Conservation (phyloP, 2,113 vertebrate genomes). For the Seriola rivoliana region DNA sequence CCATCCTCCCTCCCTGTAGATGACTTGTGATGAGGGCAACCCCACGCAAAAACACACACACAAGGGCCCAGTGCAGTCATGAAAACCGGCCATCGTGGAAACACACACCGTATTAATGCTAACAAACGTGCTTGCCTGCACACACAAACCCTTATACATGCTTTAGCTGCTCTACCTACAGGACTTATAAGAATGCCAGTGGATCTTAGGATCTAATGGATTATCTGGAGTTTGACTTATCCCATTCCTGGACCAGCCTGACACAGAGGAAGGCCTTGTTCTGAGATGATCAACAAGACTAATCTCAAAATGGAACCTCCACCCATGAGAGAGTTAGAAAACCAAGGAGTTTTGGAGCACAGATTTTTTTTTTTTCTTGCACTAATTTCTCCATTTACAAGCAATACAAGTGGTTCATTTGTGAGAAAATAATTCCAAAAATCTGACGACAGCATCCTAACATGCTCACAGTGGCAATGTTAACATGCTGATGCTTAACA, state of each 20-base stretch:
- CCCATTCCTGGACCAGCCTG: slow-evolving; percentile 57
- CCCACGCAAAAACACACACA: slow-evolving; percentile 31
- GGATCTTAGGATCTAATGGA: slow-evolving; percentile 60
- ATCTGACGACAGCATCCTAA: too few relatives aligned
- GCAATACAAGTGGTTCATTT: background rate
- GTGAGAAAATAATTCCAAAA: background rate
- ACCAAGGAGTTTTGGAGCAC: background rate
- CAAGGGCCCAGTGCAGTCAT: slow-evolving; percentile 28
- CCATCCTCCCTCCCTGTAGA: background rate
- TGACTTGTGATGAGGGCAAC: slow-evolving; percentile 32
- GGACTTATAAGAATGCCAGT: slow-evolving; percentile 47
- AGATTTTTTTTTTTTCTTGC: background rate
- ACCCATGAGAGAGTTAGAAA: slow-evolving; percentile 13
- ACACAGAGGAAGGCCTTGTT: slow-evolving; percentile 75
- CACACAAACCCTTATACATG: slow-evolving; percentile 13
- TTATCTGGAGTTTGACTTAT: slow-evolving; percentile 61
- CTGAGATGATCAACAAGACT: slow-evolving; percentile 44
- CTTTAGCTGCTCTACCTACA: slow-evolving; percentile 39
- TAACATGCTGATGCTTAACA: too few relatives aligned
- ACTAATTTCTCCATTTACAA: background rate
- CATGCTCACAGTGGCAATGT: too few relatives aligned
- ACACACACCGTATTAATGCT: slow-evolving; percentile 12
- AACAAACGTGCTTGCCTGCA: background rate
- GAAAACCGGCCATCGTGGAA: background rate
- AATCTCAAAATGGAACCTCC: slow-evolving; percentile 55